A percentile compares a stretch with the other conserved stretches of the same genome.
These are phyloP conservation scores for Cairina moschata DNA, from an alignment of 2,113 vertebrate species.

Conservation along the genomic window DNA sequence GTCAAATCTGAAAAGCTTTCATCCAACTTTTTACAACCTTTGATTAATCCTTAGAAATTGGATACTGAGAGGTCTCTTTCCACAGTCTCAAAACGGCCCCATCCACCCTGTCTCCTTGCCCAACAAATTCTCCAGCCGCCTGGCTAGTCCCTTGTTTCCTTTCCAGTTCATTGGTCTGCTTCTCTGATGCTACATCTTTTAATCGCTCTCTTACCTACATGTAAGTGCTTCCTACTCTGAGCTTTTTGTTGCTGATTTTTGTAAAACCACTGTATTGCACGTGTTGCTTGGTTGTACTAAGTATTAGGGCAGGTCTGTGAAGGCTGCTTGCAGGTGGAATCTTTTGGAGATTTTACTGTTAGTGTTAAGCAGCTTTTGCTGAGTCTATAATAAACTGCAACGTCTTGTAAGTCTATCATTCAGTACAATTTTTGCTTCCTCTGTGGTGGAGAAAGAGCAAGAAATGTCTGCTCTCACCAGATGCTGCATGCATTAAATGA, in stretches of 20 bases:
- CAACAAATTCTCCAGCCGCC: not conserved
- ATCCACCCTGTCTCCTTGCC: conserved; percentile 19
- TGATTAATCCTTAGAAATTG: conserved; percentile 26
- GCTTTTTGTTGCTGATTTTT: not conserved
- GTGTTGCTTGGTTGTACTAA: not conserved
- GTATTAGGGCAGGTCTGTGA: not conserved
- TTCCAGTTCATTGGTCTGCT: not conserved
- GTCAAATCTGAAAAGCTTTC: conserved; percentile 14
- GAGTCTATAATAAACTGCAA: not conserved
- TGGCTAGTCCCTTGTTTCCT: not conserved
- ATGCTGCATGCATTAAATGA: not conserved
- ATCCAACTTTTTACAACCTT: conserved; percentile 33
- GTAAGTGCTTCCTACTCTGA: not conserved
- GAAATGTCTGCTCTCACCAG: not conserved
- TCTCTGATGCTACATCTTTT: not conserved
- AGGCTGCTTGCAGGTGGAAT: not conserved
- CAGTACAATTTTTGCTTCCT: not conserved
- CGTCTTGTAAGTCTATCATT: not conserved
- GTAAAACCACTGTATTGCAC: not conserved
- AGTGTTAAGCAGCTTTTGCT: not conserved
- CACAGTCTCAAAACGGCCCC: not conserved
- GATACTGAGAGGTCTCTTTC: conserved; percentile 18
- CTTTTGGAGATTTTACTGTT: not conserved
- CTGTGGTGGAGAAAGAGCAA: not conserved
- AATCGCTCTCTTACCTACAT: not conserved